Percentiles rank a stretch among this genome's conserved stretches.
Conservation (phyloP, 2,888 invertebrate genomes). For the Rugalucina vietnamica region DNA sequence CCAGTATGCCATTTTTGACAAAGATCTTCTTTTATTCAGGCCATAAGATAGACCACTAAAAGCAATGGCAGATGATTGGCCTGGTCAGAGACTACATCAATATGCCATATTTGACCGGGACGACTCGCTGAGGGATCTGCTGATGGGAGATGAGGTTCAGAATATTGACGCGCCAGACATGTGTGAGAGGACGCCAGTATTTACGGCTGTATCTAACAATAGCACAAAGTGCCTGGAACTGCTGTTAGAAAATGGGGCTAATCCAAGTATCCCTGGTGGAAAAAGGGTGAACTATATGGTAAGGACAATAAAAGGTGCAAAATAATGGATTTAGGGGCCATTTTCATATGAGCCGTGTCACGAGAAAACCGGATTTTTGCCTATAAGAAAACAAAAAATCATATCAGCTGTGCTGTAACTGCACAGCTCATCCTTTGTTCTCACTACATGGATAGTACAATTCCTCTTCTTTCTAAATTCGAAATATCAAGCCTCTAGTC, state of each 20-base stretch:
- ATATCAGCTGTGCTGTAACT: too few relatives aligned
- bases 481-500: too few relatives aligned
- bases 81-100: slow-evolving; percentile 78
- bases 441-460: too few relatives aligned
- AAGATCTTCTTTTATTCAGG: too few relatives aligned
- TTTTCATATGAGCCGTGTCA: too few relatives aligned
- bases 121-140: slow-evolving; percentile 77
- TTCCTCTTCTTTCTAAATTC: too few relatives aligned
- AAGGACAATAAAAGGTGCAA: slow-evolving; percentile 24
- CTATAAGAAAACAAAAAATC: too few relatives aligned
- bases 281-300: slow-evolving; percentile 57
- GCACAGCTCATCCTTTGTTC: too few relatives aligned
- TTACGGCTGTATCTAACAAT: slow-evolving; percentile 82
- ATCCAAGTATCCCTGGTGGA: slow-evolving; percentile 60
- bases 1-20: slow-evolving; percentile 81
- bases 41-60: too few relatives aligned
- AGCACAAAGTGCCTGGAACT: slow-evolving; percentile 77
- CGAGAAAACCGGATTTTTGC: too few relatives aligned
- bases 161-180: slow-evolving; percentile 77
- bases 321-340: too few relatives aligned
- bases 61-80: slow-evolving; percentile 66
- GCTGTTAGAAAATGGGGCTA: slow-evolving; percentile 78
- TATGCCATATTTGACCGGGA: slow-evolving; percentile 80
- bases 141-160: slow-evolving; percentile 75
- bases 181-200: slow-evolving; percentile 80